phyloP scores from a whole-genome alignment of 2,797 vertebrate genomes.

The Hapalemur alaotrensis region DNA sequence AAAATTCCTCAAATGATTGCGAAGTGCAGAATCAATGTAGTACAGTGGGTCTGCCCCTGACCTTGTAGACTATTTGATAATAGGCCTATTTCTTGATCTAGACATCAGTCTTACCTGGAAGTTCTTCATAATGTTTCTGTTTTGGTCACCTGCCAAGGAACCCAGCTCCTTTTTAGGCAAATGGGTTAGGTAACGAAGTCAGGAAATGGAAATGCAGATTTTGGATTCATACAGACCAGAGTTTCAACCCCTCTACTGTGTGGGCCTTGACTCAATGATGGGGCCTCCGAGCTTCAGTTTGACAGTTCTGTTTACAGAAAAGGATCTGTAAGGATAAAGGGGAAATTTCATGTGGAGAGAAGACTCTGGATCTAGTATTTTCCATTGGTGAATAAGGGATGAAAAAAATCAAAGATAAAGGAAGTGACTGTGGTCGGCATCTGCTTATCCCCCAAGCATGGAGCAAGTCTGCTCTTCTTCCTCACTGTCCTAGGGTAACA shows the following conservation, averaged over 20 bases:
- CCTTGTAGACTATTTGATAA: neutral
- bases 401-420: conserved; percentile 23
- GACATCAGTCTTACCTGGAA: neutral
- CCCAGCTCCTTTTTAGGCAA: neutral
- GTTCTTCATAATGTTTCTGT: neutral
- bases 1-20: neutral
- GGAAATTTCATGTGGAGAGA: neutral
- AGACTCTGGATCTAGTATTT: rapidly evolving
- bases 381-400: neutral
- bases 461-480: neutral
- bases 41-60: neutral
- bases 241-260: neutral
- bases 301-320: neutral
- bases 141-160: neutral
- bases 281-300: neutral
- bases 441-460: neutral
- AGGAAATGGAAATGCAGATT: neutral
- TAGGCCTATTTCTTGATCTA: neutral
- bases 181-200: neutral
- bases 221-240: neutral
- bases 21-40: neutral
- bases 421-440: neutral
- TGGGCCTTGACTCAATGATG: neutral
- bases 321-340: neutral
- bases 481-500: rapidly evolving